Evolutionary conservation across 2,113 vertebrate species (phyloP).

Genomic region (Notarius lentiginosus): DNA sequence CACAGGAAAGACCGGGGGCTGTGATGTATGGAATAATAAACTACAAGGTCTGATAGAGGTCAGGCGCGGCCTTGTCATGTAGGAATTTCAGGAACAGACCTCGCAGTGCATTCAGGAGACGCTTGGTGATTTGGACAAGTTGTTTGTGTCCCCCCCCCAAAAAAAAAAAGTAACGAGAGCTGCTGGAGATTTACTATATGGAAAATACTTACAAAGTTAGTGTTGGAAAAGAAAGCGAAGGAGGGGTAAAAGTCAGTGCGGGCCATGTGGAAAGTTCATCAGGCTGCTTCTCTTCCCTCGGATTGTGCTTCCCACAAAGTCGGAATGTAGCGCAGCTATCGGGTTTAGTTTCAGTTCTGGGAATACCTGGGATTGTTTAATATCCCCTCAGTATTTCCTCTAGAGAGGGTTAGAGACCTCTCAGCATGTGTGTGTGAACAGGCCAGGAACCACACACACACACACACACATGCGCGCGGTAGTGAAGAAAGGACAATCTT

Average conservation of each 20-base stretch:
- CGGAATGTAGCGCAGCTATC: background rate
- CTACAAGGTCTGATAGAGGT: background rate
- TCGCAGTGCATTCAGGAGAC: background rate
- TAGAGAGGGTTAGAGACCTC: conserved; percentile 28
- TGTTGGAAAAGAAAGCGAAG: conserved; percentile 66
- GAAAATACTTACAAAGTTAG: conserved; percentile 69
- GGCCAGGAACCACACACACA: background rate
- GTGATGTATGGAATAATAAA: conserved; percentile 17
- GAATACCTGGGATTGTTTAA: conserved; percentile 39
- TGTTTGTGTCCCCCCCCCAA: conserved; percentile 65
- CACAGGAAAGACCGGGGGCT: background rate
- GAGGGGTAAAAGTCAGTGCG: background rate
- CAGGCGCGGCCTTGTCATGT: background rate
- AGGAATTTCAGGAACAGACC: background rate
- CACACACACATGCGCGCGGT: background rate
- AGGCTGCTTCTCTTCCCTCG: background rate
- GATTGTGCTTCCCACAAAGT: background rate
- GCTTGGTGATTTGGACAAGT: conserved; percentile 59
- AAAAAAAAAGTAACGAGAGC: conserved; percentile 57
- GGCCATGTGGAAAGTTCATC: conserved; percentile 62
- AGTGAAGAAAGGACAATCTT: conserved; percentile 15
- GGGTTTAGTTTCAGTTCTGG: conserved; percentile 29
- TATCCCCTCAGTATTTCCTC: conserved; percentile 20
- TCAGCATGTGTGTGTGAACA: background rate
- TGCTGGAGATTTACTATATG: conserved; percentile 64